phyloP scores from a whole-genome alignment of 2,797 vertebrate species.

The Sebastes matsubarae region DNA sequence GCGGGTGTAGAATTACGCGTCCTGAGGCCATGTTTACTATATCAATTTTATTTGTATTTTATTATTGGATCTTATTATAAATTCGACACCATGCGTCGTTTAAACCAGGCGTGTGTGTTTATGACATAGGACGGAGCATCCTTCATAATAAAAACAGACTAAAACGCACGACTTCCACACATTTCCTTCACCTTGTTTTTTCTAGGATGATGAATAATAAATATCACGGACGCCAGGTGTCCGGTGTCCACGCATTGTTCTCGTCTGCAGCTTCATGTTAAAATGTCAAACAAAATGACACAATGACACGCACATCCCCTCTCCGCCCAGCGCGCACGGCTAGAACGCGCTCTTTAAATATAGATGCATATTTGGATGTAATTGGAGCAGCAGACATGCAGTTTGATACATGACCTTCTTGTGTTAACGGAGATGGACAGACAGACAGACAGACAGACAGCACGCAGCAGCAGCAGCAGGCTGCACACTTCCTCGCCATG shows the following conservation, averaged over 20 bases:
- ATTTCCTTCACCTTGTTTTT: slow-evolving; percentile 6
- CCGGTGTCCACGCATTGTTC: slow-evolving; percentile 66
- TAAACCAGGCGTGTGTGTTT: neutral
- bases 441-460: slow-evolving; percentile 3
- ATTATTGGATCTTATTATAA: neutral
- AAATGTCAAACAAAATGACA: slow-evolving; percentile 49
- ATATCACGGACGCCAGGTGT: slow-evolving; percentile 63
- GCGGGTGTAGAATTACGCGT: slow-evolving; percentile 46
- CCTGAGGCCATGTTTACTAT: slow-evolving; percentile 18
- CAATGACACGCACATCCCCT: neutral
- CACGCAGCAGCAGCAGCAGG: neutral
- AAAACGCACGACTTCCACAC: neutral
- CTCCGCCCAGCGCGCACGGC: neutral
- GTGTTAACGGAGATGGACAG: slow-evolving; percentile 18
- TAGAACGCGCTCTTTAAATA: slow-evolving; percentile 29
- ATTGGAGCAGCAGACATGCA: neutral
- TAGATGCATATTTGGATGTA: slow-evolving; percentile 35
- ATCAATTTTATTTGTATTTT: neutral
- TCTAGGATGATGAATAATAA: slow-evolving; percentile 64
- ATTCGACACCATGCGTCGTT: neutral
- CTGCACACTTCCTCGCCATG: neutral
- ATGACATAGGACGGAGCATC: neutral
- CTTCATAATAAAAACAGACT: too few species aligned
- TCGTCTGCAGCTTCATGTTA: slow-evolving; percentile 39
- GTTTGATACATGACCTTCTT: slow-evolving; percentile 55